phyloP scores from a whole-genome alignment of 2,888 invertebrate species.

The Patella pellucida region DNA sequence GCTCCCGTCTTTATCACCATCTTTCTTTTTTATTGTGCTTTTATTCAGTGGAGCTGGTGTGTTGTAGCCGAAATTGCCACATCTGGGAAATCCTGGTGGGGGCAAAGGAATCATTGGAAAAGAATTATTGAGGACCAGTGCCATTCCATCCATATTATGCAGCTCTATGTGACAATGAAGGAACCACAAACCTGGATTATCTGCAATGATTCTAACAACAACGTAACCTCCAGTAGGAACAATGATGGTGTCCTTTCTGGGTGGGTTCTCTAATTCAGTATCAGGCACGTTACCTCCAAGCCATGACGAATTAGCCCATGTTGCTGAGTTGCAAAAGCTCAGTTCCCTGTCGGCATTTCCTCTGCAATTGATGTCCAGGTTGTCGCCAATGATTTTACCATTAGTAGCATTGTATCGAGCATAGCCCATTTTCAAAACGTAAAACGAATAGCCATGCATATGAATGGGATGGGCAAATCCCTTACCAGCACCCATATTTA shows the following conservation, averaged over 20 bases:
- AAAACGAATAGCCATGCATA: conserved; percentile 62
- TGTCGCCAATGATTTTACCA: conserved; percentile 16
- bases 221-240: conserved; percentile 65
- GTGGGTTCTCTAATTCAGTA: conserved; percentile 50
- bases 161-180: conserved; percentile 65
- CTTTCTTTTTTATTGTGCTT: no score
- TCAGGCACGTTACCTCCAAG: conserved; percentile 49
- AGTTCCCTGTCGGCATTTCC: conserved; percentile 12
- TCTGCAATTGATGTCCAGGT: conserved; percentile 22
- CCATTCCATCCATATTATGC: conserved; percentile 63
- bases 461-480: conserved; percentile 60
- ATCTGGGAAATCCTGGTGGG: conserved; percentile 54
- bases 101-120: conserved; percentile 38
- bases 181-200: conserved; percentile 67
- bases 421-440: conserved; percentile 57
- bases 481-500: conserved; percentile 51
- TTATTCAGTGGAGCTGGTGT: background rate
- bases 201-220: conserved; percentile 59
- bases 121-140: conserved; percentile 58
- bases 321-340: conserved; percentile 56
- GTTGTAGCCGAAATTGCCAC: conserved; percentile 42
- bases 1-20: no score
- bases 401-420: conserved; percentile 29
- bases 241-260: conserved; percentile 63
- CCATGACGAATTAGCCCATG: conserved; percentile 56